Base-by-base conservation (phyloP, 2,888 invertebrate genomes). In the Smittia sp. region DNA sequence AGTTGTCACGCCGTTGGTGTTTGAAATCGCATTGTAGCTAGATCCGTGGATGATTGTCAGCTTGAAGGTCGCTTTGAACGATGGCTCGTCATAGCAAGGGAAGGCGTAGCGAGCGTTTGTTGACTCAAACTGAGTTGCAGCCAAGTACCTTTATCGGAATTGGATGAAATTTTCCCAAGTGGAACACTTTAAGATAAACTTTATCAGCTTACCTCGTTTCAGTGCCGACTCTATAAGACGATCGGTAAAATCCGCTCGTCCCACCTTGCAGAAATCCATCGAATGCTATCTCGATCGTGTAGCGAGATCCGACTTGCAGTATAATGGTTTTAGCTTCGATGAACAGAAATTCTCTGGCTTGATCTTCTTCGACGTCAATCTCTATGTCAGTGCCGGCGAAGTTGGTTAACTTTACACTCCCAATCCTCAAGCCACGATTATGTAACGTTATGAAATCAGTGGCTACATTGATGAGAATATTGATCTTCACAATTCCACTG, bases 1-100 rank as follows among this genome's bases (percentile, higher is more conserved):
- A 9, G 9, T 32, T 15, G 46, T 46, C 6, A 6, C 1, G 18
- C 22, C 18, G 7, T 58, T 11, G 2, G 22, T 58, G 24, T 73
- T 73, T 20, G 72, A n/a, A 24, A 62, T 24, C 2, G 52, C 72
- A n/a, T 1, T 24, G 1, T 46, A 41, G 11, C 54, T 27, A 20
- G 3, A 25, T 18, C 24, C 62, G 25, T 73, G 72, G 15, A 41
- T 32, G 32, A 73, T 52, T n/a, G 83, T 84, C 15, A 89, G 84
- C 9, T 84, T 80, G 78, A 89, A 90, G 1, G 80, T 79, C 0
- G 90, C 89, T 77, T 90, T 90, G 15, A 85, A 77, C 0, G 80
- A 82, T 0, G 90, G 90, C 77, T 90, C 89, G 75, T 90, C 90
- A 78, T 87, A 89, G 77, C 90, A 90, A 0, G 90, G 90, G 78